Percentiles rank a stretch among this genome's conserved stretches.
Conservation (phyloP, 2,888 invertebrate genomes). For the Toxonevra muliebris region DNA sequence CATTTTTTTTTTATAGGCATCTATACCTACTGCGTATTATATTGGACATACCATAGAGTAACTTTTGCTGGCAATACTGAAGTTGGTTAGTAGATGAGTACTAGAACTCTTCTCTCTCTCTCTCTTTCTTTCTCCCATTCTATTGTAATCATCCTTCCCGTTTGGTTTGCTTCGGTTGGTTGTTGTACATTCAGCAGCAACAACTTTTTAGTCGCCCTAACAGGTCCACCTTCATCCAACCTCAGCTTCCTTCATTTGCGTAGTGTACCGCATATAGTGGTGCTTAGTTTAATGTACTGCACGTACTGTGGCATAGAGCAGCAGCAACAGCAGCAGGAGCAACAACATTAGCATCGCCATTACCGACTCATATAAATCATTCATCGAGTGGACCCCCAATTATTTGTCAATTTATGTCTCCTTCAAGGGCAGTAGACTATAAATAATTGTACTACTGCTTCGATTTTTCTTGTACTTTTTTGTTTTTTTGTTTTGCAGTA, state of each 20-base stretch:
- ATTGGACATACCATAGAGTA: no score
- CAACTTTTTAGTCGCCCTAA: not conserved
- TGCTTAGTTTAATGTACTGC: no score
- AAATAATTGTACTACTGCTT: conserved; percentile 48
- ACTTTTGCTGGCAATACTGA: no score
- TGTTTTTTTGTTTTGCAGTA: not conserved
- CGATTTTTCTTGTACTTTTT: conserved; percentile 14
- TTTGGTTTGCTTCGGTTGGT: not conserved
- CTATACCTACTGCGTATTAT: no score
- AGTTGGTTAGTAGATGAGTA: no score
- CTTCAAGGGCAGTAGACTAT: conserved; percentile 57
- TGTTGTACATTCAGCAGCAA: not conserved
- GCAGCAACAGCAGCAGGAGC: conserved; percentile 12
- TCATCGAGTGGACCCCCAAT: conserved; percentile 55
- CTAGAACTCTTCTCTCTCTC: no score
- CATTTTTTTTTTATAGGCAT: no score
- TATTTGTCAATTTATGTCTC: conserved; percentile 59
- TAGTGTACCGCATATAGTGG: no score
- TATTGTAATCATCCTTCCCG: no score
- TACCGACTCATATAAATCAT: conserved; percentile 51
- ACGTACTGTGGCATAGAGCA: not conserved
- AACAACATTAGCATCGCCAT: conserved; percentile 41
- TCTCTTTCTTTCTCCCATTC: no score
- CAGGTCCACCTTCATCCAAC: no score
- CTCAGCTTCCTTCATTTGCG: no score